phyloP scores from a whole-genome alignment of 1,140 invertebrate species.

The Heliconius hewitsoni region DNA sequence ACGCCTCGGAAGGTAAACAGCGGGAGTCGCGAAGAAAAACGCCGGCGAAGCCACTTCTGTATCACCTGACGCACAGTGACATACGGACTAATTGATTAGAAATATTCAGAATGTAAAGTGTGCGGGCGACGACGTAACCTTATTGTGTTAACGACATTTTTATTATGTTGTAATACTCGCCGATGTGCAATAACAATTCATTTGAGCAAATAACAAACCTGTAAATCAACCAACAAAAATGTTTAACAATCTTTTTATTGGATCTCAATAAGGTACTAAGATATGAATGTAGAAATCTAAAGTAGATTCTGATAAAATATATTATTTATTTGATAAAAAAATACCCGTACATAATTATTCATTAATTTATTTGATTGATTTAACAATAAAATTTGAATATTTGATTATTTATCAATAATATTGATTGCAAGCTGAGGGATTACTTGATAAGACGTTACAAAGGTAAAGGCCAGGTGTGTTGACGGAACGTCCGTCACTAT shows the following conservation, averaged over 20 bases:
- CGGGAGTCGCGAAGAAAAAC: background rate
- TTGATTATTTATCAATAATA: no score
- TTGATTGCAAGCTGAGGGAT: no score
- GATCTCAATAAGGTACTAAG: background rate
- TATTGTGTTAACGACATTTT: conserved; percentile 11
- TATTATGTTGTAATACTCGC: background rate
- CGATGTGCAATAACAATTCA: conserved; percentile 2
- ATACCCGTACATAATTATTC: no score
- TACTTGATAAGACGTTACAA: no score
- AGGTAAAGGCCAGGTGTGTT: no score
- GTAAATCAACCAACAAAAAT: background rate
- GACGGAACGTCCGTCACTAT: no score
- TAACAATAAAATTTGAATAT: no score
- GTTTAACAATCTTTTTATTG: background rate
- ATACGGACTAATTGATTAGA: conserved; percentile 2
- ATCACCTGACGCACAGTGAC: background rate
- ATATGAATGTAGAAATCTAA: background rate
- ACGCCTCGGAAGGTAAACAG: conserved; percentile 2
- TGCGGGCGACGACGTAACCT: background rate
- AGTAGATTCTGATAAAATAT: background rate
- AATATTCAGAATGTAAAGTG: conserved; percentile 9
- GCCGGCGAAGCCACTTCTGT: background rate
- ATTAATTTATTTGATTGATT: no score
- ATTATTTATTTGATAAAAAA: no score
- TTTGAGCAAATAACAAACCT: background rate